phyloP scores from a whole-genome alignment of 2,113 vertebrate species.

The Barnardius zonarius region DNA sequence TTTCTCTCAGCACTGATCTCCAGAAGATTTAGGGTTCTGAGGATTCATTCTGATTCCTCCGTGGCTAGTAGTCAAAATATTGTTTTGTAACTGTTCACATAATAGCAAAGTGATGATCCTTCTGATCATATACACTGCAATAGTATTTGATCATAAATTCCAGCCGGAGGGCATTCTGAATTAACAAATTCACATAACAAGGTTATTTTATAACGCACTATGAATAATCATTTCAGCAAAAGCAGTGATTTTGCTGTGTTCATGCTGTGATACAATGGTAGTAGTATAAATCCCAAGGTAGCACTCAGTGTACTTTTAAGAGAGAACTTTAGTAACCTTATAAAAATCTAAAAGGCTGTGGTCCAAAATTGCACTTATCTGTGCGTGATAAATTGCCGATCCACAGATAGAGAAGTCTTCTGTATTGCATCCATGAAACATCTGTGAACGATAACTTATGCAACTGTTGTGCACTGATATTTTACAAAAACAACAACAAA shows the following conservation, averaged over 20 bases:
- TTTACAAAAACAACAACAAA: not conserved
- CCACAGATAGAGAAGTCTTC: not conserved
- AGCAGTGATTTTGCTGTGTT: not conserved
- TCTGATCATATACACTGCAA: not conserved
- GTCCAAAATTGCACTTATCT: not conserved
- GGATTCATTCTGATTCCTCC: not conserved
- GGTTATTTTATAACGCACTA: not conserved
- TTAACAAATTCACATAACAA: not conserved
- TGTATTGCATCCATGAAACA: not conserved
- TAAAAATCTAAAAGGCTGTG: not conserved
- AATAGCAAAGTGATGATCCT: not conserved
- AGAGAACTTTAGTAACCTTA: slow-evolving; percentile 10
- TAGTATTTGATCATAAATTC: not conserved
- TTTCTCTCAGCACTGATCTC: not conserved
- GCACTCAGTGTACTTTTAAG: not conserved
- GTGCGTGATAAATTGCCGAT: not conserved
- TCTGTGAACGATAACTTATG: not conserved
- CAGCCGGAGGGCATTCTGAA: not conserved
- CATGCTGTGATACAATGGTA: not conserved
- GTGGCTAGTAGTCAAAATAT: not conserved
- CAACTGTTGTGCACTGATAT: not conserved
- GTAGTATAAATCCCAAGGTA: not conserved
- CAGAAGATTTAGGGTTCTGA: not conserved
- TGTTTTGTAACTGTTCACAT: not conserved
- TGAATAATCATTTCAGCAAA: not conserved